Percentiles rank a stretch among this genome's conserved stretches.
Conservation (phyloP, 2,797 vertebrate genomes). For the Alcedo atthis region DNA sequence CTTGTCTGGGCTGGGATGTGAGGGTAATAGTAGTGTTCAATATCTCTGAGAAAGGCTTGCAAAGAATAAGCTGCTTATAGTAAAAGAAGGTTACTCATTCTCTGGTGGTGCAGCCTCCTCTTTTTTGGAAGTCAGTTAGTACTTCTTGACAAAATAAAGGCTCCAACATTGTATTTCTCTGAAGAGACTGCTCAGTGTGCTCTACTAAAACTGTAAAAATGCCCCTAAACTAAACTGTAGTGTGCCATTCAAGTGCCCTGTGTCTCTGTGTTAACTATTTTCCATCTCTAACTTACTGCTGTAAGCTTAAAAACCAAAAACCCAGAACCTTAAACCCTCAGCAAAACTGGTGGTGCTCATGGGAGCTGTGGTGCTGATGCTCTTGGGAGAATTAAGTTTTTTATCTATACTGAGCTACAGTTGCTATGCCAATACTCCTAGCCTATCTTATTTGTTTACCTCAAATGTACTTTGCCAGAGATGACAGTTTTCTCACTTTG, state of each 20-base stretch:
- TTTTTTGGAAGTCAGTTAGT: background rate
- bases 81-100: accelerated
- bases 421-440: background rate
- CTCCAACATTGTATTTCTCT: background rate
- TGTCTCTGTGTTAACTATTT: background rate
- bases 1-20: background rate
- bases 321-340: background rate
- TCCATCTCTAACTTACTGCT: background rate
- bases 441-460: background rate
- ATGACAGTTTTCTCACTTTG: background rate
- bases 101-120: background rate
- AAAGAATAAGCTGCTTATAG: background rate
- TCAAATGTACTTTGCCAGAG: background rate
- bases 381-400: background rate
- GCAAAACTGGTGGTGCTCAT: background rate
- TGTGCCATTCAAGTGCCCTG: background rate
- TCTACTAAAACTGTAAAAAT: background rate
- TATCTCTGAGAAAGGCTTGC: background rate
- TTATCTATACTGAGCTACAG: background rate
- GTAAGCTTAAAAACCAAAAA: background rate
- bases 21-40: background rate
- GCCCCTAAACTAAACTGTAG: background rate
- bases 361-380: background rate
- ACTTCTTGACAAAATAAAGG: background rate
- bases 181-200: background rate